A percentile compares a stretch with the other conserved stretches of the same genome.
phyloP scores from a whole-genome alignment of 2,113 vertebrate species.

The Emydocephalus ijimae region DNA sequence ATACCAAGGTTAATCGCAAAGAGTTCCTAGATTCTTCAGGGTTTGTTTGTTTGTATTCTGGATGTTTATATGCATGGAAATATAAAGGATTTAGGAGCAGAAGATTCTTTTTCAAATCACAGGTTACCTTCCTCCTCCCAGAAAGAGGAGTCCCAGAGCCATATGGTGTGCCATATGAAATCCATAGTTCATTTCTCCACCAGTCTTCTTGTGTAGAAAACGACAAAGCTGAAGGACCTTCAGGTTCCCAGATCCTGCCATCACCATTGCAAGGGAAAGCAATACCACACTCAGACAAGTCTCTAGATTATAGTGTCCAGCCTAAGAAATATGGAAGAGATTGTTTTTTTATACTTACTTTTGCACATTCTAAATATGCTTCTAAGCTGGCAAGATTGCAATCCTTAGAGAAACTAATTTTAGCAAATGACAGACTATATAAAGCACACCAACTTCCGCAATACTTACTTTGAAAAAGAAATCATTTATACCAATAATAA shows the following conservation, averaged over 20 bases:
- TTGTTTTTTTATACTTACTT: neutral
- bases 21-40: neutral
- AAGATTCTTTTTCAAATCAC: neutral
- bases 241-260: conserved; percentile 92
- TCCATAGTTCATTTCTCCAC: conserved; percentile 96
- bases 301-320: conserved; percentile 91
- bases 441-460: neutral
- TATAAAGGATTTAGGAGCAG: neutral
- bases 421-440: neutral
- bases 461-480: neutral
- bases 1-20: neutral
- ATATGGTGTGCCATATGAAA: conserved; percentile 98
- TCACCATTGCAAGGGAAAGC: conserved; percentile 92
- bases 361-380: neutral
- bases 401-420: neutral
- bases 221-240: conserved; percentile 94
- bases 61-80: neutral
- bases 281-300: conserved; percentile 91
- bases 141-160: conserved; percentile 91
- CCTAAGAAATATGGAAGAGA: conserved; percentile 60
- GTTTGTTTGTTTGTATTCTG: neutral
- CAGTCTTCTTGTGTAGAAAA: conserved; percentile 92
- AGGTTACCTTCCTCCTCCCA: conserved; percentile 92
- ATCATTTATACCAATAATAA: neutral
- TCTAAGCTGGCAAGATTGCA: rapidly evolving